Base-by-base conservation (phyloP, 1,140 invertebrate genomes). In the Phenacoccus solenopsis region DNA sequence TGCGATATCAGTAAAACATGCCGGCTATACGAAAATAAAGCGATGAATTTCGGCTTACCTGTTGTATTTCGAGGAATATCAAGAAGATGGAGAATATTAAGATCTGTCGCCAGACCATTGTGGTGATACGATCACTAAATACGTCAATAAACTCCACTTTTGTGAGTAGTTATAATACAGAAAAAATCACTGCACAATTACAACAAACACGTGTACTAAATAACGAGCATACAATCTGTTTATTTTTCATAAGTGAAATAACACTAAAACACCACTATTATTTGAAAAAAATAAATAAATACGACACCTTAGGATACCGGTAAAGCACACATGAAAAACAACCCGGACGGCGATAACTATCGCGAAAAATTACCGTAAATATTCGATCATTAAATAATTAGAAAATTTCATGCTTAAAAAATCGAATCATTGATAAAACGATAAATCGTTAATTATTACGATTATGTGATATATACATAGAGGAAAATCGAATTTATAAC, bases 101-200 rank as follows among this genome's bases (percentile, higher is more conserved):
- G 2, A 22, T 24, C 59, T 64, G 59, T 64, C 59, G 59, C 59
- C 59, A 64, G 59, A 64, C 59, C 59, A 64, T 64, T 10, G 59
- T 64, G 59, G 20, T 64, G 25, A 64, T 25, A 24, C 5, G 25
- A 64, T 25, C 59, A 64, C 59, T 64, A 16, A 64, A 9, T 3
- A 25, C 59, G 10, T 16, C 59, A 16, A 64, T 4, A 9, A 64
- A 64, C 25, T 64, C 59, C 59, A 64, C 59, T 64, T 64, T 64
- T 24, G 20, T 22, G 5, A 59, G 20, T 16, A 22, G 20, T 49
- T 49, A 49, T 49, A 49, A 49, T 32, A 32, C 13, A 32, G 13
- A 5, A 7, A 32, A 5, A 13, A 49, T 49, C 38, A 49, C 38
- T 49, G 38, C 38, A 49, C 38, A 49, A 49, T 16, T 49, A 49